Evolutionary conservation across 2,113 vertebrate species (phyloP), one percentile per base, ranked within the genome.

Genomic region (Centropristis striata): DNA sequence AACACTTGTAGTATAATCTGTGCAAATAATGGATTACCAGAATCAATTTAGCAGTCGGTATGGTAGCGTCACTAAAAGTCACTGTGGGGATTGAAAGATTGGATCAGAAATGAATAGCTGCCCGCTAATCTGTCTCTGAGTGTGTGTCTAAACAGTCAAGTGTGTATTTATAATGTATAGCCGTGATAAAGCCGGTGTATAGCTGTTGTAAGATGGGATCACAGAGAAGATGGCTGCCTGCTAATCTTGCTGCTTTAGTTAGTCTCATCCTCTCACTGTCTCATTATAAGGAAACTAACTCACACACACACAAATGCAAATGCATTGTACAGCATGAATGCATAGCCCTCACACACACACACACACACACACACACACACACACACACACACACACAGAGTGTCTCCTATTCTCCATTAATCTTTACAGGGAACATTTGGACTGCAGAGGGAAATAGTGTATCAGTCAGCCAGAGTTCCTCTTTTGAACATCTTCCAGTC

Each of bases 171-270:
- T 76, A 85, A 83, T 47, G 71, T 64, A 78, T 70, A 37, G 66
- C n/a, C 11, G 51, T 63, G 39, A 82, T 74, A 68, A 78, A 87
- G 75, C 71, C 25, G 13, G 53, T 60, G 37, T 70, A 16, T 51
- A 50, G 64, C 71, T 80, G 80, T 28, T 77, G 60, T 70, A 75
- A 81, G 6, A 85, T 71, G 66, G 69, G 84, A 86, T 88, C 77
- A 77, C 54, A 55, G 55, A 75, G 75, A 53, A 78, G 54, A 82
- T 64, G 63, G 41, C 65, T 73, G 69, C 47, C 37, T 74, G 73
- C 61, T 90, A 90, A 92, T 92, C 86, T 78, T 21, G 54, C 72
- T 60, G 80, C 70, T 86, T 90, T 65, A 65, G 78, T 82, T 65
- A 55, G 71, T 65, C 72, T 69, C 73, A 84, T 77, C 64, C 61